phyloP scores from a whole-genome alignment of 1,140 invertebrate genomes.

The Leptopilina clavipes region DNA sequence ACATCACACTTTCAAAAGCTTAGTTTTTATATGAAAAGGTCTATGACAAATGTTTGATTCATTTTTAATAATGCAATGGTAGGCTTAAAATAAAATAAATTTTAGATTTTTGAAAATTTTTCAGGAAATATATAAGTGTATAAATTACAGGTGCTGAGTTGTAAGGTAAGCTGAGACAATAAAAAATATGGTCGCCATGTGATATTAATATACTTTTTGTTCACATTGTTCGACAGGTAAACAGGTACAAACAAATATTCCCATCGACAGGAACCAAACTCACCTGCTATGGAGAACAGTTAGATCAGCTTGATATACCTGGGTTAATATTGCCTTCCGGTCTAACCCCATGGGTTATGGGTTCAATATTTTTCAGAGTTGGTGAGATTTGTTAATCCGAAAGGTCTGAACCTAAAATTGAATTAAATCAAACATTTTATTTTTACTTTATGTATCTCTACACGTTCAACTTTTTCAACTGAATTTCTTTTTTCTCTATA shows the following conservation, averaged over 20 bases:
- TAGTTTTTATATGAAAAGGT: no score
- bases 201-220: constrained; percentile 17
- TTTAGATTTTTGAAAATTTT: not conserved
- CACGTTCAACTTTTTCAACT: no score
- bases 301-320: not conserved
- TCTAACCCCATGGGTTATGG: not conserved
- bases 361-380: not conserved
- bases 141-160: not conserved
- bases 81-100: no score
- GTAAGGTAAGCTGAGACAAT: not conserved
- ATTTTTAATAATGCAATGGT: no score
- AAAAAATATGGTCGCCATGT: not conserved
- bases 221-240: constrained; percentile 46
- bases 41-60: no score
- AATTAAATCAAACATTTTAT: no score
- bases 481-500: no score
- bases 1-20: no score
- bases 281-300: constrained; percentile 62
- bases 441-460: no score
- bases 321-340: not conserved
- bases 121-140: not conserved
- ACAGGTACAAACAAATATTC: constrained; percentile 68
- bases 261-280: constrained; percentile 62
- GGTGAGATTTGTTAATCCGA: not conserved
- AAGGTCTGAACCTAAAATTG: not conserved